These are phyloP conservation scores for Drosophila pseudoobscura DNA, from an alignment of 1,140 invertebrate genomes.

Conservation along the genomic window DNA sequence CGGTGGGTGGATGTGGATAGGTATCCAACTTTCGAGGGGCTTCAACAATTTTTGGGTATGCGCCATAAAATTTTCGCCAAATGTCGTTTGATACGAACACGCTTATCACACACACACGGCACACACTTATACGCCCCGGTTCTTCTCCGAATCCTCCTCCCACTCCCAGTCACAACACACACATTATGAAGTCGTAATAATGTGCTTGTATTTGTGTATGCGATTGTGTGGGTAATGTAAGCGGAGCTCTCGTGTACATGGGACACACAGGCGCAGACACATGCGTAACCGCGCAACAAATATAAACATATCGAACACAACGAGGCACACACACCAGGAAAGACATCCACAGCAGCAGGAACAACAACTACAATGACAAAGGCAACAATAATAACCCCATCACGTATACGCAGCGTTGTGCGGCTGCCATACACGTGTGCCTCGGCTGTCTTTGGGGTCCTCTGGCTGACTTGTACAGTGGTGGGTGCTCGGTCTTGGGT, in stretches of 20 bases:
- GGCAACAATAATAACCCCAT: conserved; percentile 77
- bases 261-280: conserved; percentile 38
- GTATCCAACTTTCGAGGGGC: conserved; percentile 23
- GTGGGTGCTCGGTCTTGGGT: conserved; percentile 6
- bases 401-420: conserved; percentile 77
- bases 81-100: conserved; percentile 78
- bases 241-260: conserved; percentile 60
- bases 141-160: neutral
- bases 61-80: conserved; percentile 77
- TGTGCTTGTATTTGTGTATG: conserved; percentile 43
- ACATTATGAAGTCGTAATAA: conserved; percentile 76
- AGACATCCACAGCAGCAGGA: conserved; percentile 11
- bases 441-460: neutral
- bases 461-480: neutral
- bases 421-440: conserved; percentile 70
- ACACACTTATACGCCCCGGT: conserved; percentile 12
- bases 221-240: conserved; percentile 58
- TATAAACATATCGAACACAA: conserved; percentile 81
- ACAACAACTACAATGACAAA: conserved; percentile 22
- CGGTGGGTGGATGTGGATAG: neutral
- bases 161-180: conserved; percentile 24
- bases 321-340: conserved; percentile 33
- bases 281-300: conserved; percentile 72
- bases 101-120: conserved; percentile 69
- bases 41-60: conserved; percentile 72